phyloP scores from a whole-genome alignment of 1,140 invertebrate species.

The Orchesella cincta region DNA sequence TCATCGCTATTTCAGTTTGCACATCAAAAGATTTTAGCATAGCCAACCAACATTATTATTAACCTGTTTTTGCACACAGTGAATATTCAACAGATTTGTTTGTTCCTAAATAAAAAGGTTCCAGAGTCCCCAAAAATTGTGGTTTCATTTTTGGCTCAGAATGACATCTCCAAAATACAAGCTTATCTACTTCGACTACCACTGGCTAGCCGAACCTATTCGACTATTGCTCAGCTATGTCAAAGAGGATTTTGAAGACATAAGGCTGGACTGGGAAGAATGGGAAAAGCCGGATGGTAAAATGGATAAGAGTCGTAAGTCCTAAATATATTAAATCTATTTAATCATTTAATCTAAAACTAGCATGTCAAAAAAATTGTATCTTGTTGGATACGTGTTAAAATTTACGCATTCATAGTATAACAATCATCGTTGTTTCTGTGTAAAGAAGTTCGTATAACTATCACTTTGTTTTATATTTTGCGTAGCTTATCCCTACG shows the following conservation, averaged over 20 bases:
- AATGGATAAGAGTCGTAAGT: background rate
- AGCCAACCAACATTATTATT: background rate
- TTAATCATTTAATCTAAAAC: background rate
- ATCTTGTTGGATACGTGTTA: background rate
- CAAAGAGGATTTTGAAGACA: slow-evolving; percentile 64
- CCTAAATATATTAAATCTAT: background rate
- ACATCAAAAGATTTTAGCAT: no score
- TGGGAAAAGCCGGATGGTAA: slow-evolving; percentile 62
- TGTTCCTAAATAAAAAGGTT: no score
- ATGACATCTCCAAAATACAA: slow-evolving; percentile 54
- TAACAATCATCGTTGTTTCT: background rate
- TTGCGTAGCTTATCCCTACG: background rate
- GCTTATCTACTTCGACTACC: slow-evolving; percentile 64
- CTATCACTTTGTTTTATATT: background rate
- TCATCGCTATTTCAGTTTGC: background rate
- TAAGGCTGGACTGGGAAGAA: slow-evolving; percentile 57
- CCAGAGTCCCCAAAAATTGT: no score
- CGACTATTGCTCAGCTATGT: slow-evolving; percentile 63
- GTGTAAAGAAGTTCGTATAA: no score
- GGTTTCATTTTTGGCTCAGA: no score
- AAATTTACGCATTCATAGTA: background rate
- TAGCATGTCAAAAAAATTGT: background rate
- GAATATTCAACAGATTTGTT: no score
- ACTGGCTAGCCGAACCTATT: slow-evolving; percentile 65
- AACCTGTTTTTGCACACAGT: no score